phyloP scores from a whole-genome alignment of 2,113 vertebrate species.

The Brachypteracias leptosomus region DNA sequence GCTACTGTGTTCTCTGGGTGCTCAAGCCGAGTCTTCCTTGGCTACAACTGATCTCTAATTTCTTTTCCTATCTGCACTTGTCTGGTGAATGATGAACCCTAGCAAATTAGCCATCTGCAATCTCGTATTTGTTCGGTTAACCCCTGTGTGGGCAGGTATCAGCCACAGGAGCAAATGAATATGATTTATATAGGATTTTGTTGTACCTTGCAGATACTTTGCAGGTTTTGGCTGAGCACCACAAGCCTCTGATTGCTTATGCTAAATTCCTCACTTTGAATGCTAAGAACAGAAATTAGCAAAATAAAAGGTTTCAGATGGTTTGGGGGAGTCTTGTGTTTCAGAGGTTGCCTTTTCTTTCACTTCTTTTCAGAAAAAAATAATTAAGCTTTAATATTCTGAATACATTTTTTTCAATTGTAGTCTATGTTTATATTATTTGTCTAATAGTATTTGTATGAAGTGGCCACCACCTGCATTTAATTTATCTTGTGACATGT shows the following conservation, averaged over 20 bases:
- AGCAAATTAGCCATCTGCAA: not conserved
- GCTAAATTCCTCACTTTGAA: not conserved
- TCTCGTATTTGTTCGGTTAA: not conserved
- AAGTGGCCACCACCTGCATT: constrained; percentile 45
- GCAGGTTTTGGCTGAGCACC: not conserved
- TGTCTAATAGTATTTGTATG: constrained; percentile 6
- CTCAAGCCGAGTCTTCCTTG: not conserved
- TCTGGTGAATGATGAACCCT: not conserved
- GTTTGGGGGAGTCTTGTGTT: not conserved
- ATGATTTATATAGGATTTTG: not conserved
- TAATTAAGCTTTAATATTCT: constrained; percentile 21
- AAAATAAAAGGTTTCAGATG: not conserved
- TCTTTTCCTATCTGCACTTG: not conserved
- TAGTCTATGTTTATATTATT: constrained; percentile 33
- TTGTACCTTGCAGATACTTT: not conserved
- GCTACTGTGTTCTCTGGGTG: not conserved
- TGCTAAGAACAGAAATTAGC: not conserved
- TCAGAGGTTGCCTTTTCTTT: not conserved
- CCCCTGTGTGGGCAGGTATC: not conserved
- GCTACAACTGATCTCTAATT: not conserved
- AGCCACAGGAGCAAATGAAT: not conserved
- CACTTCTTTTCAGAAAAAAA: not conserved
- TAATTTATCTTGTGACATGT: constrained; percentile 44
- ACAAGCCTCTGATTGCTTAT: not conserved
- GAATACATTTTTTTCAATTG: not conserved